Evolutionary conservation across 1,140 invertebrate genomes (phyloP).

Genomic region (Sycobia sp.): DNA sequence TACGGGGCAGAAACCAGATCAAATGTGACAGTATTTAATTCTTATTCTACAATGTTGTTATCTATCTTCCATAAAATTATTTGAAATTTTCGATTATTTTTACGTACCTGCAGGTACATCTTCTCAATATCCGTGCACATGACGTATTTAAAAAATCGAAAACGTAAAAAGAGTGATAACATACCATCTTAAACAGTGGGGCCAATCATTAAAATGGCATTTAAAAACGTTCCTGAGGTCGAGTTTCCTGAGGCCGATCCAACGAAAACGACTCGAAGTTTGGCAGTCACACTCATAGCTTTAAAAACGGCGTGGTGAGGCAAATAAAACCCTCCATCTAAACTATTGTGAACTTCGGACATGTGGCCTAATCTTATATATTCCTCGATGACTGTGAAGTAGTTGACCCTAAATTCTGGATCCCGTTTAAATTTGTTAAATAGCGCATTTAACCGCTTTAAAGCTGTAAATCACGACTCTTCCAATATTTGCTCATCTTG

Average conservation of each 20-base stretch:
- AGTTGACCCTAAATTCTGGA: slow-evolving; percentile 16
- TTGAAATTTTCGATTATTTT: slow-evolving; percentile 19
- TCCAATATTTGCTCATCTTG: neutral
- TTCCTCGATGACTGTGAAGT: slow-evolving; percentile 47
- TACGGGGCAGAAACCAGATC: slow-evolving; percentile 29
- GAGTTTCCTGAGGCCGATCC: slow-evolving; percentile 31
- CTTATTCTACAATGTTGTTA: slow-evolving; percentile 8
- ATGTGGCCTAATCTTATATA: slow-evolving; percentile 52
- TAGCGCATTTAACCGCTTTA: too few species aligned
- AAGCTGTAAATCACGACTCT: neutral
- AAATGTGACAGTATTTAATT: too few species aligned
- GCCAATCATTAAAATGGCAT: slow-evolving; percentile 34
- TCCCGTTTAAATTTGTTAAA: too few species aligned
- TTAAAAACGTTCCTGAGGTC: slow-evolving; percentile 35
- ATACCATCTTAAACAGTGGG: slow-evolving; percentile 42
- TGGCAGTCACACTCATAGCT: too few species aligned
- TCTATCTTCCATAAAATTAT: neutral
- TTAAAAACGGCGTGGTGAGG: slow-evolving; percentile 56
- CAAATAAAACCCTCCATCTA: slow-evolving; percentile 39
- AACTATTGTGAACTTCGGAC: slow-evolving; percentile 21
- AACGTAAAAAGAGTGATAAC: slow-evolving; percentile 32
- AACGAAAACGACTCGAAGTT: too few species aligned
- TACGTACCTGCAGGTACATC: slow-evolving; percentile 23
- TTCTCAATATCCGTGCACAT: slow-evolving; percentile 17
- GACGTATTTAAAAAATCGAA: slow-evolving; percentile 5